Evolutionary conservation across 2,797 vertebrate species (phyloP), one percentile per base, ranked within the genome.

Genomic region (Setipinna tenuifilis): DNA sequence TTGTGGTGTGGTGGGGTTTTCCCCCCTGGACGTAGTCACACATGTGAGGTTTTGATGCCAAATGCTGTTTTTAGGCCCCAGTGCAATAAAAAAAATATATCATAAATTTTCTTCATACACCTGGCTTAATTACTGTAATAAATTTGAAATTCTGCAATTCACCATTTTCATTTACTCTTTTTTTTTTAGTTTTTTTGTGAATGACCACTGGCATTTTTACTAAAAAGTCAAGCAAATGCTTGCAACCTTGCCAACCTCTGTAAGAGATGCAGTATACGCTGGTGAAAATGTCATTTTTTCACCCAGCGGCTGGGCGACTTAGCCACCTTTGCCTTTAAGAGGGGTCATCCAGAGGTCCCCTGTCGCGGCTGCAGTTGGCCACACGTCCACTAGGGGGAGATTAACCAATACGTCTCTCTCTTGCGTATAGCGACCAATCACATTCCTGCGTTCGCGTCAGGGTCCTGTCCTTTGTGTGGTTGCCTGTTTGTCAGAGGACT

Each of bases 391-490:
- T 88, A 92, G 90, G 89, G 89, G 91, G 90, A 89, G 90, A 93
- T 92, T 92, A 83, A 84, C 90, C 86, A 90, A 90, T 90, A 87
- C 84, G 81, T 84, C 85, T 88, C 62, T 88, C 87, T 85, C 31
- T 88, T 82, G 82, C 83, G 88, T 90, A 85, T 91, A 93, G 89
- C 83, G 89, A 91, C 88, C 83, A 88, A 85, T 75, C 68, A 35
- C 68, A 6, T 75, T 23, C 68, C 93, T 89, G 88, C 87, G 81
- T 90, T 89, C 89, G 59, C 85, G n/a, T 84, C 83, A 89, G 88
- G 90, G 87, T 87, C 85, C 84, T 85, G 89, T 65, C 91, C 89
- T 91, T 93, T 93, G 91, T 91, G 88, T 90, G 54, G 85, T 83
- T 65, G 62, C 28, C 62, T 7, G 23, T 14, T 23, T 75, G 14